Evolutionary conservation across 2,888 invertebrate species (phyloP).

Genomic region (Dyspetes luteomarginatus): DNA sequence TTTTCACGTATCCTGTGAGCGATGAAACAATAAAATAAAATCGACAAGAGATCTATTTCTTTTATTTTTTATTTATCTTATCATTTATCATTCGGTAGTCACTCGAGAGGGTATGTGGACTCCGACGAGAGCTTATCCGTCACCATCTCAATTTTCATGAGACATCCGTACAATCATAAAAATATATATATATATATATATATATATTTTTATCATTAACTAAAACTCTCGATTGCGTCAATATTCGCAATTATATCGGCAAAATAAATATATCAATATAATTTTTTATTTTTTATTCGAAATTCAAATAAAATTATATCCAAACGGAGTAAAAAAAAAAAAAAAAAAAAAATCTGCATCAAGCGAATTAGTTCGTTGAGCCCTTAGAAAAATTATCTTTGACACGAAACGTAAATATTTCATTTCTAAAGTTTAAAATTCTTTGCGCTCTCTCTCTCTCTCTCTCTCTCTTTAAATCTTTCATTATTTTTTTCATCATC

Average conservation of each 20-base stretch:
- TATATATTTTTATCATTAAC: too few relatives aligned
- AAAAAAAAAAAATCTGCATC: too few relatives aligned
- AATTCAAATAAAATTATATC: too few relatives aligned
- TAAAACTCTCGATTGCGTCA: too few relatives aligned
- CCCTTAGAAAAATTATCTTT: background rate
- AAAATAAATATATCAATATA: too few relatives aligned
- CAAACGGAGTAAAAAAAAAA: too few relatives aligned
- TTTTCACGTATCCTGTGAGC: background rate
- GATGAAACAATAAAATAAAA: background rate
- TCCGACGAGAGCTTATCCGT: conserved; percentile 18
- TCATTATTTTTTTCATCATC: background rate
- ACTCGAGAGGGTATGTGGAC: background rate
- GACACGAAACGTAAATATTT: conserved; percentile 2
- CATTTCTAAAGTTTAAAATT: background rate
- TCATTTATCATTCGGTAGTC: conserved; percentile 5
- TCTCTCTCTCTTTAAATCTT: background rate
- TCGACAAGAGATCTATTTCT: background rate
- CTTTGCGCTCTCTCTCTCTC: background rate
- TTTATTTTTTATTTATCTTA: conserved; percentile 13
- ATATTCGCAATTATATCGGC: too few relatives aligned
- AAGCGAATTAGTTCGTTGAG: background rate
- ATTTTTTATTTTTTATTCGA: too few relatives aligned
- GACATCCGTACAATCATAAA: background rate
- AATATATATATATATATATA: background rate
- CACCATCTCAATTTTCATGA: background rate